These are phyloP conservation scores for Limnephilus auricula DNA, from an alignment of 2,888 invertebrate genomes.

Conservation along the genomic window DNA sequence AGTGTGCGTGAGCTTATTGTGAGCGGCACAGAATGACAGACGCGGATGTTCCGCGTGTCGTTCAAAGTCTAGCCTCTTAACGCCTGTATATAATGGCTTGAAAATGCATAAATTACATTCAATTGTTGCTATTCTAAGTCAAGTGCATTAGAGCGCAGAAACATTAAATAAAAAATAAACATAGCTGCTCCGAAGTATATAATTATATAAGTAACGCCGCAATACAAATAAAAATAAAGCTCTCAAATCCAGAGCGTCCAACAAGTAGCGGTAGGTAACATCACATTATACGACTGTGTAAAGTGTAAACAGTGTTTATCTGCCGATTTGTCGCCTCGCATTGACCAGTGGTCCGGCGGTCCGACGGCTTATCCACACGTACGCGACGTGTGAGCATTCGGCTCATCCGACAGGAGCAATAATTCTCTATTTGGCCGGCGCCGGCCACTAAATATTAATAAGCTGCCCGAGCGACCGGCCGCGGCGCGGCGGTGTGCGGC, in stretches of 20 bases:
- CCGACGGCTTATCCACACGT: background rate
- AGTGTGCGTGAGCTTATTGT: no score
- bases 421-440: constrained; percentile 58
- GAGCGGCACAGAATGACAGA: no score
- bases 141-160: no score
- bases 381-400: constrained; percentile 1
- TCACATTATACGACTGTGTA: background rate
- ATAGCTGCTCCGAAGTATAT: no score
- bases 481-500: background rate
- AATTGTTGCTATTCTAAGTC: no score
- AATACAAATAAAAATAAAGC: background rate
- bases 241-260: background rate
- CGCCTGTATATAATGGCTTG: no score
- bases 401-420: constrained; percentile 48
- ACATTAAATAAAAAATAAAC: no score
- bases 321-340: background rate
- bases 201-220: background rate
- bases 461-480: constrained; percentile 18
- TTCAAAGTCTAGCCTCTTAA: no score
- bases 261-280: background rate
- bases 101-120: no score
- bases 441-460: constrained; percentile 62
- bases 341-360: background rate
- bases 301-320: background rate
- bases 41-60: no score